These are phyloP conservation scores for Coenonympha glycerion DNA, from an alignment of 2,888 invertebrate genomes.

Conservation along the genomic window DNA sequence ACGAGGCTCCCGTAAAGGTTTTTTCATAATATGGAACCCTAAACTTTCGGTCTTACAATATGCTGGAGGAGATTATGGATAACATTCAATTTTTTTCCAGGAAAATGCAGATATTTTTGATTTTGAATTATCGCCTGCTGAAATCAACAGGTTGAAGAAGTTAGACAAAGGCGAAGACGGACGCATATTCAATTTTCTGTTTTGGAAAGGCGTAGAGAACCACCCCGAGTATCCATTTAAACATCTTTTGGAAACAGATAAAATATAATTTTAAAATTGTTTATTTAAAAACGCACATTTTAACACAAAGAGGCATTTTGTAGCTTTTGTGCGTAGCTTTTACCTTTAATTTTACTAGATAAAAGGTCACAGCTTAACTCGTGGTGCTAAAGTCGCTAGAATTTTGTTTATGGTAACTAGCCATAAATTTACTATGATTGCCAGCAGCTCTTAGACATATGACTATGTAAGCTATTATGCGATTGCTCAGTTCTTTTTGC, in stretches of 20 bases:
- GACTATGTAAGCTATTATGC: too few species aligned
- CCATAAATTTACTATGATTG: too few species aligned
- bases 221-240: slow-evolving; percentile 83
- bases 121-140: slow-evolving; percentile 75
- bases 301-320: not conserved
- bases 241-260: slow-evolving; percentile 19
- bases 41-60: too few species aligned
- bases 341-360: not conserved
- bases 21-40: too few species aligned
- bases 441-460: too few species aligned
- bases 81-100: slow-evolving; percentile 36
- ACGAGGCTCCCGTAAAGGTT: too few species aligned
- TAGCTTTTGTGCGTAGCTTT: not conserved
- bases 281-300: not conserved
- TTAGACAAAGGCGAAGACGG: slow-evolving; percentile 79
- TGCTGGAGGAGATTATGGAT: too few species aligned
- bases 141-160: slow-evolving; percentile 70
- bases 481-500: too few species aligned
- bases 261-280: not conserved
- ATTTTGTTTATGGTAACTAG: too few species aligned
- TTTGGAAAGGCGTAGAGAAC: slow-evolving; percentile 80
- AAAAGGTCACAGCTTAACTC: too few species aligned
- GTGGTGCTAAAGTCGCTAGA: too few species aligned
- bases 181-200: slow-evolving; percentile 81
- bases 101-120: slow-evolving; percentile 82